Conservation (phyloP, 2,113 vertebrate species). For the Nerophis lumbriciformis region DNA sequence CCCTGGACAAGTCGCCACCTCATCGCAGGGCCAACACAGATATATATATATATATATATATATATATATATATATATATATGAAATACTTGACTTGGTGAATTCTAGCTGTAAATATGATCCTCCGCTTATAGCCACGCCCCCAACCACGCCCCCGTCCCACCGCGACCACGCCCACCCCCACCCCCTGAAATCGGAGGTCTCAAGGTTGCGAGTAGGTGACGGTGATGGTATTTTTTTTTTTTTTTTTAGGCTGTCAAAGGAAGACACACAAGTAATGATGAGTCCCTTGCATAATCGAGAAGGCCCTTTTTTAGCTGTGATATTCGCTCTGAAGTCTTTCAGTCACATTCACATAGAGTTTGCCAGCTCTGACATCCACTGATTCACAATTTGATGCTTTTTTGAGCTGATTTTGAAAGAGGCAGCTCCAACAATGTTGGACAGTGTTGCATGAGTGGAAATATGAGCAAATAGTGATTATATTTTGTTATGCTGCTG, state of each 20-base stretch:
- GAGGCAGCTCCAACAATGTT: constrained; percentile 8
- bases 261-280: constrained; percentile 60
- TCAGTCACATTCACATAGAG: constrained; percentile 44
- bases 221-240: constrained; percentile 38
- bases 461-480: constrained; percentile 29
- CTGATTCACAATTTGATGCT: constrained; percentile 15
- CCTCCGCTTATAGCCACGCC: too few species aligned
- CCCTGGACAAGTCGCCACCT: too few species aligned
- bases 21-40: too few species aligned
- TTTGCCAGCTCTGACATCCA: constrained; percentile 31
- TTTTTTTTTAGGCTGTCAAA: constrained; percentile 59
- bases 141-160: too few species aligned
- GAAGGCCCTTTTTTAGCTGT: constrained; percentile 59
- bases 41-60: too few species aligned
- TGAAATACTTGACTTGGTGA: too few species aligned
- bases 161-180: too few species aligned
- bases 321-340: constrained; percentile 56
- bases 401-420: constrained; percentile 15
- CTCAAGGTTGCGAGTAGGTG: constrained; percentile 11
- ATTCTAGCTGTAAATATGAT: too few species aligned
- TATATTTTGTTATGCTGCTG: constrained; percentile 8
- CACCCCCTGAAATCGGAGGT: too few species aligned
- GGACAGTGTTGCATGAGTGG: constrained; percentile 22
- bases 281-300: constrained; percentile 50
- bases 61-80: too few species aligned